A percentile compares a stretch with the other conserved stretches of the same genome.
These are phyloP conservation scores for Leptobrachium ailaonicum DNA, from an alignment of 2,113 vertebrate species.

Conservation along the genomic window DNA sequence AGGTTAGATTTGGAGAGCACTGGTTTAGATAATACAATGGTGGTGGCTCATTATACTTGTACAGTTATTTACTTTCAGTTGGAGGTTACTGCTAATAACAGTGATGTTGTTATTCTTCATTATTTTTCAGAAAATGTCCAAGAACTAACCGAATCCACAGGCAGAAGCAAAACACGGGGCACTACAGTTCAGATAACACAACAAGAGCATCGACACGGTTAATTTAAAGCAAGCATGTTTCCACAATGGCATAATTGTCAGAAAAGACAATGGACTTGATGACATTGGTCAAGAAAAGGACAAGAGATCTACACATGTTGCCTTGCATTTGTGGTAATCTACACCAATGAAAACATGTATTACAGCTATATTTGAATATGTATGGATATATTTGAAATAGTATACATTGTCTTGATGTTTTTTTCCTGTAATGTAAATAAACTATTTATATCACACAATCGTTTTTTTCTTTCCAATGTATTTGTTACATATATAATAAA, in stretches of 20 bases:
- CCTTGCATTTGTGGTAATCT: conserved; percentile 99
- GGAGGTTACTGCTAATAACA: no score
- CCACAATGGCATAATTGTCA: conserved; percentile 73
- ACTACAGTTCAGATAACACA: conserved; percentile 99
- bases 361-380: conserved; percentile 96
- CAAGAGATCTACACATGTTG: conserved; percentile 91
- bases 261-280: conserved; percentile 72
- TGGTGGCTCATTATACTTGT: no score
- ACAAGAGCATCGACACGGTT: conserved; percentile 97
- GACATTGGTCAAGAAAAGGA: conserved; percentile 78
- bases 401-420: conserved; percentile 99
- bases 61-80: no score
- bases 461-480: conserved; percentile 84
- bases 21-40: no score
- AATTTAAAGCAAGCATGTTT: conserved; percentile 88
- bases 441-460: conserved; percentile 99
- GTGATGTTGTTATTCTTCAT: background rate
- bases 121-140: conserved; percentile 91
- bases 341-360: conserved; percentile 97
- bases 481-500: conserved; percentile 86
- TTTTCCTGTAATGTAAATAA: conserved; percentile 99
- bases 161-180: conserved; percentile 97
- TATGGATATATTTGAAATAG: conserved; percentile 99
- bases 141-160: conserved; percentile 97
- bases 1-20: no score